Evolutionary conservation across 2,113 vertebrate genomes (phyloP), one percentile per base, ranked within the genome.

Genomic region (Phoenicopterus ruber): DNA sequence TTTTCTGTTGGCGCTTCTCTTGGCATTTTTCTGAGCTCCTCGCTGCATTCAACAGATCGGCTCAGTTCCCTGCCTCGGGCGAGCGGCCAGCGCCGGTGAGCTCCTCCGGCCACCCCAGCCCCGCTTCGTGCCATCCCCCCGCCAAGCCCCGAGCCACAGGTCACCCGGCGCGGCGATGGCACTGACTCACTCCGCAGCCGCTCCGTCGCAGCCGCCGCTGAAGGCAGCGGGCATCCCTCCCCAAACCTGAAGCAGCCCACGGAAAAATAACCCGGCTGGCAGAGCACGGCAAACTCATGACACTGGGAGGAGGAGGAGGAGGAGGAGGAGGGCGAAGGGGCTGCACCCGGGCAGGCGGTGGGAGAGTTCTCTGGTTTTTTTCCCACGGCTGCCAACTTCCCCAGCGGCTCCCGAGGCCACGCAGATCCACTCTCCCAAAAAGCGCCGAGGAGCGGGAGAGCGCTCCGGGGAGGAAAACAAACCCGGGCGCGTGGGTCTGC

Each of bases 271-370:
- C 26, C 86, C 29, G 40, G 79, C 89, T 82, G 89, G 93, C 94
- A 82, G 86, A 96, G 93, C 94, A 88, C 77, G 42, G 85, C 79
- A 69, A 96, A 92, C 87, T 95, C 96, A 95, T 95, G 74, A 61
- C 94, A 88, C 17, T 69, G 8, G 14, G 78, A 65, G 36, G 54
- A 28, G 80, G 77, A 58, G 29, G 46, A 65, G 69, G 46, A 55
- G 32, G 65, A 55, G 10, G 66, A 55, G 32, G 65, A 55, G 10
- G 66, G 46, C 7, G 42, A 76, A 22, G 3, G 69, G 46, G 62
- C 93, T 86, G 86, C 17, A 9, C 54, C 63, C 15, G 9, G 44
- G 32, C 46, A 78, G 50, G 66, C 25, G 29, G 42, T 85, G 95
- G 82, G 90, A 95, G 94, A 93, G 61, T 92, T 93, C 82, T 67